Evolutionary conservation across 2,888 invertebrate genomes (phyloP).

Genomic region (Cetonia aurata): DNA sequence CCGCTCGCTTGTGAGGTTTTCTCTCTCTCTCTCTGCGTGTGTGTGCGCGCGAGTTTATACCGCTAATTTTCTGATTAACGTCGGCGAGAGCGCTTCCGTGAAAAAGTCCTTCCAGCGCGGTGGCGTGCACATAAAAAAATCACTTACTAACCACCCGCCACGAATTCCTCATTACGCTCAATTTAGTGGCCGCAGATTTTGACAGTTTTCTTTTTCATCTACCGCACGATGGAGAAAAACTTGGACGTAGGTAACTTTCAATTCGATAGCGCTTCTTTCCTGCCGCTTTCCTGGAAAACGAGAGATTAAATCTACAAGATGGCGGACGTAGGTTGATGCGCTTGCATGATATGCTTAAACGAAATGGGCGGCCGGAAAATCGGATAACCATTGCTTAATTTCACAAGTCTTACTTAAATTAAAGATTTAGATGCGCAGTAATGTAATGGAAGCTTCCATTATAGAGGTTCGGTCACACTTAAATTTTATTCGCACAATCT

Average conservation of each 20-base stretch:
- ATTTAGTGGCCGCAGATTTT: conserved; percentile 29
- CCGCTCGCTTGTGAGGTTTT: background rate
- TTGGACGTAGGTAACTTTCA: conserved; percentile 10
- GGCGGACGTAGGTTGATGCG: conserved; percentile 10
- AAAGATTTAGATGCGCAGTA: background rate
- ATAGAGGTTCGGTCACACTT: too few relatives aligned
- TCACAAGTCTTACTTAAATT: background rate
- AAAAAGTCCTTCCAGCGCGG: conserved; percentile 20
- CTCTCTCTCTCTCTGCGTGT: too few relatives aligned
- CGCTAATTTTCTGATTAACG: conserved; percentile 38
- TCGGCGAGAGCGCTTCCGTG: conserved; percentile 21
- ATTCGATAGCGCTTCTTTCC: conserved; percentile 32
- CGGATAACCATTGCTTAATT: conserved; percentile 3
- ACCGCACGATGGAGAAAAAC: conserved; percentile 13
- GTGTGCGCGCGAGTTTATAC: conserved; percentile 6
- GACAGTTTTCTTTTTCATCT: conserved; percentile 26
- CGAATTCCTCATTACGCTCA: conserved; percentile 34
- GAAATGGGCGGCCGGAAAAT: conserved; percentile 12
- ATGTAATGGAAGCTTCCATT: too few relatives aligned
- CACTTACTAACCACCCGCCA: conserved; percentile 38
- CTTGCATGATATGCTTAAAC: conserved; percentile 11
- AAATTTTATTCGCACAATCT: too few relatives aligned
- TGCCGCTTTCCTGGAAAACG: conserved; percentile 26
- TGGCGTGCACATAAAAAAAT: conserved; percentile 33
- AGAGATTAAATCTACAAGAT: conserved; percentile 22